These are phyloP conservation scores for Dynastes tityus DNA, from an alignment of 2,888 invertebrate genomes.

Conservation along the genomic window DNA sequence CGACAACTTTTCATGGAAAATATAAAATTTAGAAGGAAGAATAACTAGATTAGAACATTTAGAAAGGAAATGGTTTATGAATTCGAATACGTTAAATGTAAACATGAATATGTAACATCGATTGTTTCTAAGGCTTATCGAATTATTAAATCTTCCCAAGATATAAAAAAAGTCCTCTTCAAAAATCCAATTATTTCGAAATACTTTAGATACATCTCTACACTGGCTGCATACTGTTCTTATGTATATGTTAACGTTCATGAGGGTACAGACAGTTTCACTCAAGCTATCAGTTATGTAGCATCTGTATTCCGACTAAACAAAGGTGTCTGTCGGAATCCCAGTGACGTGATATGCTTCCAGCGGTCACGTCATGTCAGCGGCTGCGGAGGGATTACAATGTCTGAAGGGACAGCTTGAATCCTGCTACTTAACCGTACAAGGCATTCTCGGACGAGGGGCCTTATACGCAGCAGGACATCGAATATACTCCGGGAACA, in stretches of 20 bases:
- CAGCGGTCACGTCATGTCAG: conserved; percentile 66
- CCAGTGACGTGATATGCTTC: conserved; percentile 65
- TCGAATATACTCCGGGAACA: conserved; percentile 44
- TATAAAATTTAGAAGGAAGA: too few species aligned
- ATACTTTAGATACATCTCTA: background rate
- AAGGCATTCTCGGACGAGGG: conserved; percentile 38
- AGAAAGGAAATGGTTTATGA: too few species aligned
- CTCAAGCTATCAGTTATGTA: conserved; percentile 54
- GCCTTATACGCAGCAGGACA: conserved; percentile 36
- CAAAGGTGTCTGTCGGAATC: conserved; percentile 66
- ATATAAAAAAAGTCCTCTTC: background rate
- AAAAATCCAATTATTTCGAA: background rate
- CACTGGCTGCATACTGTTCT: conserved; percentile 1
- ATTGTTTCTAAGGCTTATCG: too few species aligned
- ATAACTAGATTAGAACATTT: too few species aligned
- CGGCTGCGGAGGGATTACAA: conserved; percentile 66
- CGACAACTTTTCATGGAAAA: too few species aligned
- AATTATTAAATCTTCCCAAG: too few species aligned
- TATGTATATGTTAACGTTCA: conserved; percentile 48
- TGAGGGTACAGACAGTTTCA: conserved; percentile 52
- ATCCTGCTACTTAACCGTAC: conserved; percentile 62
- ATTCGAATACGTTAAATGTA: too few species aligned
- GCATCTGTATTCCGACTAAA: conserved; percentile 59
- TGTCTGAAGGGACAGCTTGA: conserved; percentile 62
- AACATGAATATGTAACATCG: too few species aligned